These are phyloP conservation scores for Melolontha melolontha DNA, from an alignment of 2,888 invertebrate genomes.

Conservation along the genomic window DNA sequence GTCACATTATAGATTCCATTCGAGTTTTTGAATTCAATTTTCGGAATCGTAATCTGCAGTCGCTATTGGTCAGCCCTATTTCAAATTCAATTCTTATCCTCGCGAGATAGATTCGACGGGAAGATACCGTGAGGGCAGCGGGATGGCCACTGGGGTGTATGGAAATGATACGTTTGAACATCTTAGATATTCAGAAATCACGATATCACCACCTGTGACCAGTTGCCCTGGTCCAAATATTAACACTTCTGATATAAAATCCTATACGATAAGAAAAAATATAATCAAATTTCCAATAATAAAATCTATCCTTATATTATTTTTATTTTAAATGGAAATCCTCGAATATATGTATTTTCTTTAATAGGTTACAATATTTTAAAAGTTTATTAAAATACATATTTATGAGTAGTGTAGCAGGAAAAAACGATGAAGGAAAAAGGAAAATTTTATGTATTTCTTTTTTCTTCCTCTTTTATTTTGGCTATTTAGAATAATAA, in stretches of 20 bases:
- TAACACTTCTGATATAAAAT: constrained; percentile 59
- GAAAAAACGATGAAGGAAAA: no score
- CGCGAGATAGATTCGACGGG: constrained; percentile 60
- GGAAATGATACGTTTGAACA: constrained; percentile 60
- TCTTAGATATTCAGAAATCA: constrained; percentile 65
- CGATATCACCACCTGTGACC: constrained; percentile 63
- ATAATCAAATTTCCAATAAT: constrained; percentile 44
- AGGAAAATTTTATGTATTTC: no score
- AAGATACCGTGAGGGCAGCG: constrained; percentile 57
- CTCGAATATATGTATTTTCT: no score
- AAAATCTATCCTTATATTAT: not conserved
- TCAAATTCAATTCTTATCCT: constrained; percentile 66
- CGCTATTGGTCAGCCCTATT: constrained; percentile 66
- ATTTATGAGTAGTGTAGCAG: no score
- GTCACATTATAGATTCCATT: constrained; percentile 65
- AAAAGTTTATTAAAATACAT: no score
- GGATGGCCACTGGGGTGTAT: constrained; percentile 62
- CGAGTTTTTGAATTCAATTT: constrained; percentile 68
- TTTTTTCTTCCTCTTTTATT: no score
- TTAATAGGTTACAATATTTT: no score
- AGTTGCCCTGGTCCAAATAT: constrained; percentile 59
- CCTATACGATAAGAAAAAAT: constrained; percentile 45
- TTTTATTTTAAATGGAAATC: no score
- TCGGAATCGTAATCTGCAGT: constrained; percentile 65
- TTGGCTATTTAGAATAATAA: no score